These are phyloP conservation scores for Mohoua ochrocephala DNA, from an alignment of 2,113 vertebrate genomes.

Conservation along the genomic window DNA sequence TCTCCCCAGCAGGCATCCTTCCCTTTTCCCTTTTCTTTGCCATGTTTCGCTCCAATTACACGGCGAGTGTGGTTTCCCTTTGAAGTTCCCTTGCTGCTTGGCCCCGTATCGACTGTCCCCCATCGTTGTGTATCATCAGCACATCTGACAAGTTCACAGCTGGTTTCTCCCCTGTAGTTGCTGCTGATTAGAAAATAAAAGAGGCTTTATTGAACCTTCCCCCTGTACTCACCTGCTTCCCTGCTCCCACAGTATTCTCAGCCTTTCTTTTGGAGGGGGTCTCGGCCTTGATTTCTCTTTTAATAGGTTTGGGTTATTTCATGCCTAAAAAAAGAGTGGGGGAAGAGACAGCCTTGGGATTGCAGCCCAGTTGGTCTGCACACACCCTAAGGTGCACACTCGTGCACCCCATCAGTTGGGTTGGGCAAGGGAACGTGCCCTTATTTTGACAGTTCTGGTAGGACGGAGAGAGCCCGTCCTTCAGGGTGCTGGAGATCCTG, in stretches of 20 bases:
- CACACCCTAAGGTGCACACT: too few relatives aligned
- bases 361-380: background rate
- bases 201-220: background rate
- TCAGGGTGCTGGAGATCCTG: background rate
- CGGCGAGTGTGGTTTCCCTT: accelerated
- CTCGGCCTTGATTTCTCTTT: background rate
- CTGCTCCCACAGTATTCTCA: background rate
- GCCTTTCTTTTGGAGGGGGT: accelerated
- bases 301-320: background rate
- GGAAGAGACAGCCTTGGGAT: background rate
- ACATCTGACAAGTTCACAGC: background rate
- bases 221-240: background rate
- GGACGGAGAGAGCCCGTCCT: background rate
- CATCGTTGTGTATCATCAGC: background rate
- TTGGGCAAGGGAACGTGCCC: background rate
- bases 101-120: background rate
- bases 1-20: background rate
- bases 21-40: background rate
- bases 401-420: background rate
- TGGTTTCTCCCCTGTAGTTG: background rate
- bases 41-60: background rate
- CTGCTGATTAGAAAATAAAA: background rate
- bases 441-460: background rate
- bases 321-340: background rate
- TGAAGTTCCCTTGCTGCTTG: background rate